Percentiles rank a stretch among this genome's conserved stretches.
phyloP scores from a whole-genome alignment of 2,797 vertebrate species.

The Spondyliosoma cantharus region DNA sequence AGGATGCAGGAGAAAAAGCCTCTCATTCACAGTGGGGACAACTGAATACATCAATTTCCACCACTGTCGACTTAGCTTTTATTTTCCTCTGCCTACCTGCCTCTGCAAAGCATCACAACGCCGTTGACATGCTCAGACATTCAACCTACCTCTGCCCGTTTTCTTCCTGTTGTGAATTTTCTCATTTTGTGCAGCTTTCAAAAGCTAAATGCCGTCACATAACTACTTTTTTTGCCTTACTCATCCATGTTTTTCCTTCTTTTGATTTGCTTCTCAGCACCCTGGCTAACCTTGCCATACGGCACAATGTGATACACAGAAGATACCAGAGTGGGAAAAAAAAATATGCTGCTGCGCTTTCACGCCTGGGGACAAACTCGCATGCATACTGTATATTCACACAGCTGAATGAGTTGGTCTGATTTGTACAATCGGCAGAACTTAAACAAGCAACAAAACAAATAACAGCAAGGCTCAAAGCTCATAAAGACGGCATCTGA shows the following conservation, averaged over 20 bases:
- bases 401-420: neutral
- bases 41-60: neutral
- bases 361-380: conserved; percentile 18
- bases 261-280: conserved; percentile 18
- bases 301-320: conserved; percentile 7
- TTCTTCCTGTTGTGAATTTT: conserved; percentile 17
- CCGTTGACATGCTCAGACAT: neutral
- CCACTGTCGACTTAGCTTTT: neutral
- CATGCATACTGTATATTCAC: conserved; percentile 7
- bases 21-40: conserved; percentile 4
- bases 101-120: neutral
- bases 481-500: neutral
- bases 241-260: neutral
- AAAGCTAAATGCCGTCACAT: conserved; percentile 16
- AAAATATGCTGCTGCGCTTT: conserved; percentile 19
- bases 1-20: conserved; percentile 1
- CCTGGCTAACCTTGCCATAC: conserved; percentile 3
- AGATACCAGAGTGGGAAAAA: conserved; percentile 24
- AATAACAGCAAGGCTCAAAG: neutral
- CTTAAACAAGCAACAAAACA: conserved; percentile 4
- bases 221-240: conserved; percentile 7
- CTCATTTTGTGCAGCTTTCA: conserved; percentile 28
- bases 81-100: neutral
- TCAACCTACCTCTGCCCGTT: conserved; percentile 27
- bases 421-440: conserved; percentile 10